Evolutionary conservation across 2,113 vertebrate species (phyloP).

Genomic region (Salvator merianae): DNA sequence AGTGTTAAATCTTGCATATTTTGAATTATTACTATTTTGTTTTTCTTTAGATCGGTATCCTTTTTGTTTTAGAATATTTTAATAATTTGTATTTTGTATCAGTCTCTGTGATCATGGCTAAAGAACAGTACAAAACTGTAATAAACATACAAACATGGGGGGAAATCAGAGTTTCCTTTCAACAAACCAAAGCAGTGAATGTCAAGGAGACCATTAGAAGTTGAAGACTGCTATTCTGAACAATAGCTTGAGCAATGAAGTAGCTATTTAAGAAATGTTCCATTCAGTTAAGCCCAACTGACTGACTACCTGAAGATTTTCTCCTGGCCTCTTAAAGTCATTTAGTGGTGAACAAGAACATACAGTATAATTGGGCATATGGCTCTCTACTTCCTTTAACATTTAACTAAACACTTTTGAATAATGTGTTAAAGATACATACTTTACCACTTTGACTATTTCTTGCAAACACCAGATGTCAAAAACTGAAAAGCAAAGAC

Average conservation of each 20-base stretch:
- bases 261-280: background rate
- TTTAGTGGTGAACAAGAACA: conserved; percentile 2
- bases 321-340: background rate
- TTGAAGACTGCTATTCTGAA: background rate
- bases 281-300: background rate
- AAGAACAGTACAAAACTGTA: too few relatives aligned
- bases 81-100: too few relatives aligned
- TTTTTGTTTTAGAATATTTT: too few relatives aligned
- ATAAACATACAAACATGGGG: too few relatives aligned
- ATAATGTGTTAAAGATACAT: conserved; percentile 28
- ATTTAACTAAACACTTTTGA: conserved; percentile 15
- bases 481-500: conserved; percentile 25
- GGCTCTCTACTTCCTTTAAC: background rate
- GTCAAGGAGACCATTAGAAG: too few relatives aligned
- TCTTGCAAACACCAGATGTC: conserved; percentile 27
- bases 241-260: background rate
- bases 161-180: too few relatives aligned
- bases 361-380: background rate
- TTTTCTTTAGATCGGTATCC: too few relatives aligned
- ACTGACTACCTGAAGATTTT: background rate
- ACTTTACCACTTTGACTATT: conserved; percentile 14
- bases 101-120: too few relatives aligned
- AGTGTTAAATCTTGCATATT: too few relatives aligned
- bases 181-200: too few relatives aligned
- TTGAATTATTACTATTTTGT: too few relatives aligned